A percentile compares a stretch with the other conserved stretches of the same genome.
phyloP scores from a whole-genome alignment of 2,888 invertebrate species.

The Cotesia congregata region DNA sequence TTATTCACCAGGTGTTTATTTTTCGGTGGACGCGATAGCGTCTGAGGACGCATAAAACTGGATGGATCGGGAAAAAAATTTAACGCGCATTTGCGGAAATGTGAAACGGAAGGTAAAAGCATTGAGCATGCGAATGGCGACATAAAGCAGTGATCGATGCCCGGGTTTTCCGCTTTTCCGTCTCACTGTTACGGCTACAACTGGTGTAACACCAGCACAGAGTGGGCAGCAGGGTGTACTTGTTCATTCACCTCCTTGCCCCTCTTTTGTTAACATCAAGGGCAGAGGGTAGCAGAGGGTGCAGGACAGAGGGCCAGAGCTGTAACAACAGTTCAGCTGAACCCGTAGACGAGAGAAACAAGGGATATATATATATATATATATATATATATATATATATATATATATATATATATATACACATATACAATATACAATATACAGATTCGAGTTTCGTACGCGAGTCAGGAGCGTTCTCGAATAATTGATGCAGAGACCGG shows the following conservation, averaged over 20 bases:
- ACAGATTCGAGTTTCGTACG: conserved; percentile 45
- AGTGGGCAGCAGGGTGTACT: conserved; percentile 30
- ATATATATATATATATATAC: no score
- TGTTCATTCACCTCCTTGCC: conserved; percentile 47
- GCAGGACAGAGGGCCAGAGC: conserved; percentile 12
- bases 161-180: conserved; percentile 20
- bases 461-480: conserved; percentile 49
- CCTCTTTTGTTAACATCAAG: conserved; percentile 27
- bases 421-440: no score
- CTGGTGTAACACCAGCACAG: conserved; percentile 9
- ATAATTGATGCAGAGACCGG: conserved; percentile 49
- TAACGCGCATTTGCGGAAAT: conserved; percentile 17
- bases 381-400: no score
- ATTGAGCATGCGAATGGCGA: conserved; percentile 36
- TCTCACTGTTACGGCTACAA: conserved; percentile 7
- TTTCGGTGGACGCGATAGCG: neutral
- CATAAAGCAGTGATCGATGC: conserved; percentile 40
- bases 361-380: neutral
- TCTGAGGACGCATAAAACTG: conserved; percentile 44
- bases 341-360: conserved; percentile 10
- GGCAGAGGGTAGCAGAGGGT: conserved; percentile 11
- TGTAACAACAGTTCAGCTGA: neutral
- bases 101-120: conserved; percentile 26
- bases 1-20: neutral
- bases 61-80: conserved; percentile 47